Evolutionary conservation across 2,113 vertebrate species (phyloP).

Genomic region (Thamnophis sirtalis): DNA sequence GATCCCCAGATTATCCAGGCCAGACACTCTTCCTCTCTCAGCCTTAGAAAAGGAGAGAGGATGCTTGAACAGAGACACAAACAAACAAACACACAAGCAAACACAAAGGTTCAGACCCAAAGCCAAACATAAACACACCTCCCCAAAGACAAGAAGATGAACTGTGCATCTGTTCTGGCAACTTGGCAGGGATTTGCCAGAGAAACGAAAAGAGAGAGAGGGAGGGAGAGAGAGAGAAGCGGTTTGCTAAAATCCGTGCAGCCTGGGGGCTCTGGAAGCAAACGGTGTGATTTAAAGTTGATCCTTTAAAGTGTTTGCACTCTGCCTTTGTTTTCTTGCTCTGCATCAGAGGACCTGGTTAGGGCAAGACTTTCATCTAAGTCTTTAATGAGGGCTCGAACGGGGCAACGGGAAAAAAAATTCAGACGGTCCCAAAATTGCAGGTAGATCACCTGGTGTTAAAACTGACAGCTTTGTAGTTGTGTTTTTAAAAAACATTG

Average conservation of each 20-base stretch:
- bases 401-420: neutral
- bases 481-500: neutral
- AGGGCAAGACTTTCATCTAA: neutral
- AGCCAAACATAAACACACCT: neutral
- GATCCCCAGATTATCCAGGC: accelerated
- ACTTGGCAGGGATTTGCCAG: neutral
- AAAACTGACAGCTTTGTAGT: neutral
- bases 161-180: neutral
- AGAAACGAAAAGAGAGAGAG: too few species aligned
- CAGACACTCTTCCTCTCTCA: neutral
- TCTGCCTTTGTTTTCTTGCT: neutral
- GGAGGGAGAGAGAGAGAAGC: neutral
- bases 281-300: neutral
- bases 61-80: neutral
- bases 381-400: neutral
- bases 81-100: neutral
- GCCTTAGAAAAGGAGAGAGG: neutral
- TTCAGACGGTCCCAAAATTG: neutral
- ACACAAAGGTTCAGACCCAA: neutral
- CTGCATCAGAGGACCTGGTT: neutral
- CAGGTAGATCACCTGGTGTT: neutral
- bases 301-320: neutral
- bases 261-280: neutral
- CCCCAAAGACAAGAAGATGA: neutral
- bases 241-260: neutral